phyloP scores from a whole-genome alignment of 2,888 invertebrate genomes.

The Morinoia aosen region DNA sequence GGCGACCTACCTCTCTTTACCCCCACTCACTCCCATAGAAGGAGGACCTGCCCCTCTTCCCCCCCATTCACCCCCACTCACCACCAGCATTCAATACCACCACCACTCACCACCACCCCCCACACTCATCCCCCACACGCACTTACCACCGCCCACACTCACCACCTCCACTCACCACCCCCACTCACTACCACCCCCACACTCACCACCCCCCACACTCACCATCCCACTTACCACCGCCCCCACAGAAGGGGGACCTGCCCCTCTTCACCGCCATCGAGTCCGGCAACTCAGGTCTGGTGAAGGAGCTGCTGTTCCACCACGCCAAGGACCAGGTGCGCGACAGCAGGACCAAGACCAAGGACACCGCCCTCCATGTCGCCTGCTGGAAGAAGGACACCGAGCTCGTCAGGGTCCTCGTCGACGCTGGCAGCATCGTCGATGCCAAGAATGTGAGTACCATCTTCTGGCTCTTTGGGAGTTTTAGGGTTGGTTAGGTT shows the following conservation, averaged over 20 bases:
- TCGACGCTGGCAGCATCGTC: slow-evolving; percentile 92
- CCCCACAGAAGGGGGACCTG: slow-evolving; percentile 86
- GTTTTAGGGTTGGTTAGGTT: too few species aligned
- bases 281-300: slow-evolving; percentile 95
- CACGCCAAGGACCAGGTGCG: slow-evolving; percentile 78
- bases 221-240: not conserved
- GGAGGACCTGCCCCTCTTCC: slow-evolving; percentile 92
- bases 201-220: too few species aligned
- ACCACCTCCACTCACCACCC: too few species aligned
- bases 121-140: too few species aligned
- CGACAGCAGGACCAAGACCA: slow-evolving; percentile 78
- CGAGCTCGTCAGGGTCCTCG: slow-evolving; percentile 91
- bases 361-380: slow-evolving; percentile 94
- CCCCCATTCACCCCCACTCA: slow-evolving; percentile 94
- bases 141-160: too few species aligned
- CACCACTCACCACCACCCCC: too few species aligned
- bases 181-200: too few species aligned
- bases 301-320: slow-evolving; percentile 89
- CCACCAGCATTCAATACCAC: too few species aligned
- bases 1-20: too few species aligned
- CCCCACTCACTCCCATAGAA: slow-evolving; percentile 76
- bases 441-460: slow-evolving; percentile 86
- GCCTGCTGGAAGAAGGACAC: slow-evolving; percentile 93
- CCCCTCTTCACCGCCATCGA: slow-evolving; percentile 94
- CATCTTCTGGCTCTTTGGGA: not conserved